Percentiles rank a stretch among this genome's conserved stretches.
These are phyloP conservation scores for Diorhabda sublineata DNA, from an alignment of 1,140 invertebrate species.

Conservation along the genomic window DNA sequence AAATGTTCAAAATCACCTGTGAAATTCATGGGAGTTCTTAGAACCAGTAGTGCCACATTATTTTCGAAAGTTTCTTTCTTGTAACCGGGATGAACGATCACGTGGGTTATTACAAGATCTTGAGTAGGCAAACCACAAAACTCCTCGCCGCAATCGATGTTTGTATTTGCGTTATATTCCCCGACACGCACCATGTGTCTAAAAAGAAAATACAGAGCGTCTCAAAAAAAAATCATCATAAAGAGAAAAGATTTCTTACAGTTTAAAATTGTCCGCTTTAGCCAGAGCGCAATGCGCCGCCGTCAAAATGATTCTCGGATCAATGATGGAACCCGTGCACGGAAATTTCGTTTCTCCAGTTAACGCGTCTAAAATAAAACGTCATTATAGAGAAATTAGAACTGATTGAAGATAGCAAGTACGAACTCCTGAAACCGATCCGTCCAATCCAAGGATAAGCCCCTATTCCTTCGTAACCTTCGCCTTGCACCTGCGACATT, in stretches of 20 bases:
- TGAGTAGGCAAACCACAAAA: conserved; percentile 63
- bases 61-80: conserved; percentile 63
- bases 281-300: conserved; percentile 68
- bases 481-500: conserved; percentile 57
- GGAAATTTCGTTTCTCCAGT: conserved; percentile 60
- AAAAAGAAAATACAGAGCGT: neutral
- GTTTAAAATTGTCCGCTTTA: conserved; percentile 61
- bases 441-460: conserved; percentile 63
- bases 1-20: conserved; percentile 51
- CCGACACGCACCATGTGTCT: conserved; percentile 61
- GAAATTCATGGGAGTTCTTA: conserved; percentile 62
- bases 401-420: neutral
- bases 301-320: conserved; percentile 58
- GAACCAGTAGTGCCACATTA: conserved; percentile 63
- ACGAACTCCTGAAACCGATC: conserved; percentile 61
- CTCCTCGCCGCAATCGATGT: conserved; percentile 62
- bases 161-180: conserved; percentile 58
- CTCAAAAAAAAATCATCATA: no score
- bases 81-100: conserved; percentile 65
- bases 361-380: conserved; percentile 51
- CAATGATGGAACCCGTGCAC: conserved; percentile 66
- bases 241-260: conserved; percentile 47
- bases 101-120: conserved; percentile 60
- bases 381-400: neutral
- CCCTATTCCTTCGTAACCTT: conserved; percentile 61